Evolutionary conservation across 2,888 invertebrate genomes (phyloP).

Genomic region (Macrophya annulata): DNA sequence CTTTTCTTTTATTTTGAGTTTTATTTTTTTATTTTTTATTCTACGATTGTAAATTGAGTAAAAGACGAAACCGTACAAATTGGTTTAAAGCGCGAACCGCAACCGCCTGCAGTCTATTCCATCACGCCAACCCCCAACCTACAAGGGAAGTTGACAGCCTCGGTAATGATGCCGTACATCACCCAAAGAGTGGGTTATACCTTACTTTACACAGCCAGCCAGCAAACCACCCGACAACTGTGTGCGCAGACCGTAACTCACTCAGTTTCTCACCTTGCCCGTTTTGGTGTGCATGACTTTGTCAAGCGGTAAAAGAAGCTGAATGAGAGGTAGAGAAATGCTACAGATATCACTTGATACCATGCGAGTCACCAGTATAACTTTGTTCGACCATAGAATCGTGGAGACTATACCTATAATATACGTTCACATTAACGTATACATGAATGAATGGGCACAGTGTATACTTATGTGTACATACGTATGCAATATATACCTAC

Average conservation of each 20-base stretch:
- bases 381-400: neutral
- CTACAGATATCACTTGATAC: constrained; percentile 23
- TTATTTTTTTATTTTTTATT: neutral
- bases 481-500: neutral
- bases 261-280: constrained; percentile 8
- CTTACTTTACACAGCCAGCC: constrained; percentile 10
- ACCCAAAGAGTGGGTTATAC: constrained; percentile 37
- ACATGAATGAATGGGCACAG: neutral
- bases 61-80: constrained; percentile 36
- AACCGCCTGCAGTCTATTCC: constrained; percentile 32
- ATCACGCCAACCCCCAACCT: neutral
- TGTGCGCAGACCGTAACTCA: constrained; percentile 42
- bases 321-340: neutral
- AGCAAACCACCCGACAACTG: constrained; percentile 13
- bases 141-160: constrained; percentile 46
- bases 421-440: neutral
- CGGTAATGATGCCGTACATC: constrained; percentile 52
- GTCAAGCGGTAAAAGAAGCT: neutral
- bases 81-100: constrained; percentile 40
- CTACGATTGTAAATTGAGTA: neutral
- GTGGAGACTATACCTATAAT: neutral
- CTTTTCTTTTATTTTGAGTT: neutral
- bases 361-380: neutral
- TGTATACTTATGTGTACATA: neutral
- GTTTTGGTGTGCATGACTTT: constrained; percentile 27